These are phyloP conservation scores for Sinelater perroti DNA, from an alignment of 2,888 invertebrate genomes.

Conservation along the genomic window DNA sequence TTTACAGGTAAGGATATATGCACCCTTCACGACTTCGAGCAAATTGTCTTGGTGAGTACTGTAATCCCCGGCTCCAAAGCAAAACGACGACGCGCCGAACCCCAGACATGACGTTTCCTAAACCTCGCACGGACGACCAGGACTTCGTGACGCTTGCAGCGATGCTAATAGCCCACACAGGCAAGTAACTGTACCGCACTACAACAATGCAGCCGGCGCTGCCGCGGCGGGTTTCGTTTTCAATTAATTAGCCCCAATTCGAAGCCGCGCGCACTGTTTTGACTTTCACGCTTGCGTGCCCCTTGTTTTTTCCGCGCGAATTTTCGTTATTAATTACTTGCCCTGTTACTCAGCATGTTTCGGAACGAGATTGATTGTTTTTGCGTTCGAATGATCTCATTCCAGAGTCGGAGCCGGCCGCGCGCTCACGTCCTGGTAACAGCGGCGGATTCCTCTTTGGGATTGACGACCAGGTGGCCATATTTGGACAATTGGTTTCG, in stretches of 20 bases:
- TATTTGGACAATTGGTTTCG: no score
- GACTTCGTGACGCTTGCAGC: background rate
- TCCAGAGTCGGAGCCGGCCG: background rate
- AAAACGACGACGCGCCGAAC: no score
- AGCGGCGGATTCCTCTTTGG: no score
- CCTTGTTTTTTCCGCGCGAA: background rate
- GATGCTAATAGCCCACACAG: constrained; percentile 2
- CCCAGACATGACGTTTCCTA: background rate
- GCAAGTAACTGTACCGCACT: constrained; percentile 3
- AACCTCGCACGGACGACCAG: background rate
- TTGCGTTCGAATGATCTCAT: constrained; percentile 25
- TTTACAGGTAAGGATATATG: no score
- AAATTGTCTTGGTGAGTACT: no score
- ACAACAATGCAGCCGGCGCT: constrained; percentile 6
- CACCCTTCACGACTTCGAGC: no score
- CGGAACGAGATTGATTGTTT: constrained; percentile 23
- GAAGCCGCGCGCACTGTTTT: constrained; percentile 14
- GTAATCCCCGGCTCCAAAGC: no score
- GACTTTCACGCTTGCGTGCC: constrained; percentile 30
- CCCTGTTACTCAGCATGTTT: constrained; percentile 31
- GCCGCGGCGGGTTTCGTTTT: constrained; percentile 18
- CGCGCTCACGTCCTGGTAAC: background rate
- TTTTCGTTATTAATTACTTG: constrained; percentile 27
- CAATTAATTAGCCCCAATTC: constrained; percentile 21
- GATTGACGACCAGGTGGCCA: no score